phyloP scores from a whole-genome alignment of 1,140 invertebrate genomes.

The Thaumatotibia leucotreta region DNA sequence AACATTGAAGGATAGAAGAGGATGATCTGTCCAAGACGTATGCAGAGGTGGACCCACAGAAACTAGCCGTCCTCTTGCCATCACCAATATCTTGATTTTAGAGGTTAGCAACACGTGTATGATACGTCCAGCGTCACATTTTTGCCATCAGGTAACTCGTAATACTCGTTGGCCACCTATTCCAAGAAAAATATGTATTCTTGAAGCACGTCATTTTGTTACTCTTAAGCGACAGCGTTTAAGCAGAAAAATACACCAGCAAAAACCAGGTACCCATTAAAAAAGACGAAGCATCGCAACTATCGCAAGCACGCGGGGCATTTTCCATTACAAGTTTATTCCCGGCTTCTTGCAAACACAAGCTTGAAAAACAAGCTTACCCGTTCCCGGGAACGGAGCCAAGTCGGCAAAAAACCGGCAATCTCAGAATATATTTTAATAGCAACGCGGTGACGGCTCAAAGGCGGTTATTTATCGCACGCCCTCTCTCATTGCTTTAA shows the following conservation, averaged over 20 bases:
- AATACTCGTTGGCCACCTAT: no score
- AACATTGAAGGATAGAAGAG: no score
- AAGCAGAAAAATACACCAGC: background rate
- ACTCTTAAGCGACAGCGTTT: background rate
- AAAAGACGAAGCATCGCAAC: background rate
- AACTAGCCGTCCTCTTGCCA: no score
- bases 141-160: no score
- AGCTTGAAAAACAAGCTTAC: slow-evolving; percentile 23
- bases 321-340: slow-evolving; percentile 11
- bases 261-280: background rate
- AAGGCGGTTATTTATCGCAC: slow-evolving; percentile 75
- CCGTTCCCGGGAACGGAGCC: slow-evolving; percentile 35
- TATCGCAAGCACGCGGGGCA: background rate
- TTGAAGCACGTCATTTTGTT: background rate
- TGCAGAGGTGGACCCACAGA: no score
- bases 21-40: no score
- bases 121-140: no score
- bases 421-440: slow-evolving; percentile 72
- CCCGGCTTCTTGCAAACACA: slow-evolving; percentile 1
- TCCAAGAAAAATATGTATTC: no score
- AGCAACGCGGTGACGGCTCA: slow-evolving; percentile 66
- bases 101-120: no score
- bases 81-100: no score
- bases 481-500: slow-evolving; percentile 71
- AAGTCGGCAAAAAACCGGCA: slow-evolving; percentile 60